These are phyloP conservation scores for Corythornis vintsioides DNA, from an alignment of 2,113 vertebrate genomes.

Conservation along the genomic window DNA sequence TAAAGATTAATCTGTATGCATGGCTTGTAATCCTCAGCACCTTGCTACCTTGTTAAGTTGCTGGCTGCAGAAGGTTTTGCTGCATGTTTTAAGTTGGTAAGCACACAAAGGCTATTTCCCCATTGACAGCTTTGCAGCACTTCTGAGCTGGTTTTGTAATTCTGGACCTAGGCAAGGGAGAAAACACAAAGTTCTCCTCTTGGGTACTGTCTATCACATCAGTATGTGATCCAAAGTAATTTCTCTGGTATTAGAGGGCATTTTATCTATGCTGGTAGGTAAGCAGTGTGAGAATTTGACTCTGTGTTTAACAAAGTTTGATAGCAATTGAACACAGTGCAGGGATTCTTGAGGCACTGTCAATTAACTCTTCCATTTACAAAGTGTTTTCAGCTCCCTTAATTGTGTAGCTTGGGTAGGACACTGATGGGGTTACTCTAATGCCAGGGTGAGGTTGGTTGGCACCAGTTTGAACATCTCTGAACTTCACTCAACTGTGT, in stretches of 20 bases:
- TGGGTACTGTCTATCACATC: background rate
- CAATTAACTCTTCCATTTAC: background rate
- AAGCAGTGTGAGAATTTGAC: background rate
- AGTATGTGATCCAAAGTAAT: background rate
- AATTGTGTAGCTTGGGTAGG: background rate
- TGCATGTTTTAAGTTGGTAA: background rate
- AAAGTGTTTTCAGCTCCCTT: background rate
- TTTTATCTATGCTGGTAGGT: background rate
- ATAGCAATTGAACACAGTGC: fast-evolving
- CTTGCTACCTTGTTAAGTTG: background rate
- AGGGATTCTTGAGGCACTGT: background rate
- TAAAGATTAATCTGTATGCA: background rate
- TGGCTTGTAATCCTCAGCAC: background rate
- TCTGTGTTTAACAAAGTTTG: background rate
- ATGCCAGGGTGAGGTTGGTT: background rate
- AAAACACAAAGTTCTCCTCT: background rate
- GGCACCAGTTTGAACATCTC: background rate
- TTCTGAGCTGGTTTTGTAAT: background rate
- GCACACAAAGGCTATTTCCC: background rate
- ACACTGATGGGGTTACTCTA: background rate
- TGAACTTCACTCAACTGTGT: background rate
- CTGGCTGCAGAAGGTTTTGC: background rate
- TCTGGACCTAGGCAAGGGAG: background rate
- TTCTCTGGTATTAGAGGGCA: background rate
- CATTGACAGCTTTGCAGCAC: fast-evolving